Conservation (phyloP, 2,113 vertebrate genomes). For the Crotophaga sulcirostris region DNA sequence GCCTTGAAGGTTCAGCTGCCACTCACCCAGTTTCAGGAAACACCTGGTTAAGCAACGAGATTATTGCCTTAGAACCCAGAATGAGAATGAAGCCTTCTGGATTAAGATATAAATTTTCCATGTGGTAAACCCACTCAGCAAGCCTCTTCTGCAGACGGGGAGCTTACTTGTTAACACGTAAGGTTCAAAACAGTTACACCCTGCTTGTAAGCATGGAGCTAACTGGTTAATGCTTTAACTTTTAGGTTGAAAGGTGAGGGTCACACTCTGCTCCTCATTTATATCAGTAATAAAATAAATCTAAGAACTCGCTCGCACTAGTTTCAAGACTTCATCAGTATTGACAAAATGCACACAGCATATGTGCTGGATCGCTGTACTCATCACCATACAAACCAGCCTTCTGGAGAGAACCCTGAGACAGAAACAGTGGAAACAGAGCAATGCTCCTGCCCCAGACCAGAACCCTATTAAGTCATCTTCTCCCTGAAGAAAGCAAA, state of each 20-base stretch:
- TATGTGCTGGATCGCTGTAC: not conserved
- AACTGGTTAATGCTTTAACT: not conserved
- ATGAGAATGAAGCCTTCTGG: not conserved
- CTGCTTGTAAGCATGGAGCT: not conserved
- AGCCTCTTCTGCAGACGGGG: not conserved
- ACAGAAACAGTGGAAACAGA: not conserved
- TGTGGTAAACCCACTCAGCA: not conserved
- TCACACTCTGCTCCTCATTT: not conserved
- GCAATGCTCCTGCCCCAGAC: not conserved
- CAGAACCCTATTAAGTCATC: slow-evolving; percentile 13
- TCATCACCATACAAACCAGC: not conserved
- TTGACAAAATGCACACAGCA: not conserved
- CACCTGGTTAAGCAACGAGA: slow-evolving; percentile 79
- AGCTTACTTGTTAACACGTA: not conserved
- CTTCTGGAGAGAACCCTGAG: not conserved
- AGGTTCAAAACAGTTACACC: not conserved
- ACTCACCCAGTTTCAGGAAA: slow-evolving; percentile 96
- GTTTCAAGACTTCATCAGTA: not conserved
- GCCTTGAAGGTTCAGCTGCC: slow-evolving; percentile 97
- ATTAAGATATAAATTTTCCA: not conserved
- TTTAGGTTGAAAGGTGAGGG: not conserved
- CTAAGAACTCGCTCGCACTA: not conserved
- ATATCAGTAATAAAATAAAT: not conserved
- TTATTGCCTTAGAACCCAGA: not conserved
- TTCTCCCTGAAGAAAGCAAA: slow-evolving; percentile 5